Base-by-base conservation (phyloP, 2,888 invertebrate species). In the Hydriomena furcata region DNA sequence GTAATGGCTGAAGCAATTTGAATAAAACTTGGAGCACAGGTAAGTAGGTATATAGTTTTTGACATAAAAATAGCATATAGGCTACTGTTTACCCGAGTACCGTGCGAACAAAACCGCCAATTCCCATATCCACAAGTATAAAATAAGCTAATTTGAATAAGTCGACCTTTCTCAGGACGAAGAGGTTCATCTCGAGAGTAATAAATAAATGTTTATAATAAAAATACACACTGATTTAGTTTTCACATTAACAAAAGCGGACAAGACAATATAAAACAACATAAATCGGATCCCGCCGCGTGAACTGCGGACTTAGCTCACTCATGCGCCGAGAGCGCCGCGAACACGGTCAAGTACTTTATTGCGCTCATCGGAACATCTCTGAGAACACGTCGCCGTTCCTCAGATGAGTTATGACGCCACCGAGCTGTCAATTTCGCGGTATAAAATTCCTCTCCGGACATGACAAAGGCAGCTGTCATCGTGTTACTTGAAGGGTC, bases 401-500 rank as follows among this genome's bases (percentile, higher is more conserved):
- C 70, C 66, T 68, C 68, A 76, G 69, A 79, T 80, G 79, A 84
- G 73, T 80, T 78, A 83, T 79, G 74, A 72, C 75, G 75, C 77
- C 72, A 72, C 73, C 70, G 66, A 65, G 72, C 80, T 85, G 86
- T 86, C 87, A 85, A 88, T 87, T 86, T 85, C 71, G 84, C 82
- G 78, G 84, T 79, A 84, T 81, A 81, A 86, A 86, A 84, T 80
- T 85, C 82, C 76, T 81, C 73, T 71, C 73, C 63, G 79, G 79
- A 82, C 79, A 81, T 76, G 83, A 83, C 82, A 82, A 82, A 84
- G 84, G 85, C 86, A 84, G 85, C 86, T 89, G 88, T 88, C 88
- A 85, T 76, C 82, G 80, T 72, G 74, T 74, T 68, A 70, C 72
- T 72, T 74, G 79, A 80, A 81, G 87, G 87, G 88, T 84, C 83